phyloP scores from a whole-genome alignment of 2,888 invertebrate species.

The Empis livida region DNA sequence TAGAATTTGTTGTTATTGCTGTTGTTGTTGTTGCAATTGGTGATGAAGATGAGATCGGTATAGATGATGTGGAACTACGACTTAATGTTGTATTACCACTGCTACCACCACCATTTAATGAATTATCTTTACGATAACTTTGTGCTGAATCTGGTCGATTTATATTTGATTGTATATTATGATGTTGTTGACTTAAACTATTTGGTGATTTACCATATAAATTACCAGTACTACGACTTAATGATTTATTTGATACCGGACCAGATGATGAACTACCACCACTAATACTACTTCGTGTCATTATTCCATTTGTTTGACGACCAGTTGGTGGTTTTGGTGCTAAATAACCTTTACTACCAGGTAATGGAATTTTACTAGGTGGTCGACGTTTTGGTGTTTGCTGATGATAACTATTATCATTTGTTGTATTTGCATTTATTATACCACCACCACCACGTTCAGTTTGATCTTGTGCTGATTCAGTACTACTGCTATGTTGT shows the following conservation, averaged over 20 bases:
- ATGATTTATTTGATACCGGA: constrained; percentile 26
- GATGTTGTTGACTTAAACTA: constrained; percentile 15
- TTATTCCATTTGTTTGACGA: constrained; percentile 17
- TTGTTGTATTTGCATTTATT: constrained; percentile 7
- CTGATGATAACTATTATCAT: background rate
- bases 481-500: constrained; percentile 50
- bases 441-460: constrained; percentile 22
- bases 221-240: constrained; percentile 34
- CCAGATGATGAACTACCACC: constrained; percentile 18
- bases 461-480: constrained; percentile 48
- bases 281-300: constrained; percentile 14
- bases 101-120: constrained; percentile 18
- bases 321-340: constrained; percentile 49
- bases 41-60: constrained; percentile 29
- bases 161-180: constrained; percentile 15
- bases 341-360: constrained; percentile 42
- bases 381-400: constrained; percentile 33
- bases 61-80: constrained; percentile 32
- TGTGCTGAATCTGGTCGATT: constrained; percentile 43
- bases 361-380: constrained; percentile 62
- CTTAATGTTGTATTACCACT: constrained; percentile 25
- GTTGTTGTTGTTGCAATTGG: constrained; percentile 15
- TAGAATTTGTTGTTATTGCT: background rate
- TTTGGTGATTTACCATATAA: constrained; percentile 25
- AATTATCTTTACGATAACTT: constrained; percentile 32